Conservation (phyloP, 2,797 vertebrate species). For the Danio aesculapii region DNA sequence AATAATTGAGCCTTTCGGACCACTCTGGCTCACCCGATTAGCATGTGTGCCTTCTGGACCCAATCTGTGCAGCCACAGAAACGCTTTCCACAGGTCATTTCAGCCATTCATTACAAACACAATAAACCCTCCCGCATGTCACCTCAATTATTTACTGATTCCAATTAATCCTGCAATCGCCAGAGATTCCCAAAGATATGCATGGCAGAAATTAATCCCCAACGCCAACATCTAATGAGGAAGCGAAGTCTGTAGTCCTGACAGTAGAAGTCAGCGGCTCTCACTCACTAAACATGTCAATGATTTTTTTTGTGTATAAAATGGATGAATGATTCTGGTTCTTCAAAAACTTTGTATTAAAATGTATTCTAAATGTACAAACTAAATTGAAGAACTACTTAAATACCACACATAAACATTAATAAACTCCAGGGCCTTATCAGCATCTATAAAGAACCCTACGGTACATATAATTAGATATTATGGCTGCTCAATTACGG, state of each 20-base stretch:
- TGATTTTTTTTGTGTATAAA: no score
- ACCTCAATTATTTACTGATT: constrained; percentile 43
- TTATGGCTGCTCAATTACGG: no score
- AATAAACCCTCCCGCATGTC: constrained; percentile 29
- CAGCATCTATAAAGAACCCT: no score
- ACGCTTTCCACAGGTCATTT: constrained; percentile 40
- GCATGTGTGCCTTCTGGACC: constrained; percentile 61
- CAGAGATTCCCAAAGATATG: constrained; percentile 23
- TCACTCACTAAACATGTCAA: no score
- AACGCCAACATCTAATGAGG: constrained; percentile 32
- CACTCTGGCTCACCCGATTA: constrained; percentile 42
- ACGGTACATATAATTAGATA: no score
- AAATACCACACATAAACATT: no score
- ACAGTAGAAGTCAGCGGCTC: neutral
- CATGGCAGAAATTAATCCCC: constrained; percentile 22
- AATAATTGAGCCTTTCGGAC: constrained; percentile 60
- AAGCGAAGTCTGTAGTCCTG: constrained; percentile 1
- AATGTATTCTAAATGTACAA: no score
- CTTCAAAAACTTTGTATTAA: no score
- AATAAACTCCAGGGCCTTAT: no score
- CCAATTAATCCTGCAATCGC: constrained; percentile 39
- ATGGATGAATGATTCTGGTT: no score
- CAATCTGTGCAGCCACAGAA: constrained; percentile 66
- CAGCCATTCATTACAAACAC: constrained; percentile 36
- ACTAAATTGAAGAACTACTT: no score